Conservation (phyloP, 2,113 vertebrate species). For the Erinaceus europaeus region DNA sequence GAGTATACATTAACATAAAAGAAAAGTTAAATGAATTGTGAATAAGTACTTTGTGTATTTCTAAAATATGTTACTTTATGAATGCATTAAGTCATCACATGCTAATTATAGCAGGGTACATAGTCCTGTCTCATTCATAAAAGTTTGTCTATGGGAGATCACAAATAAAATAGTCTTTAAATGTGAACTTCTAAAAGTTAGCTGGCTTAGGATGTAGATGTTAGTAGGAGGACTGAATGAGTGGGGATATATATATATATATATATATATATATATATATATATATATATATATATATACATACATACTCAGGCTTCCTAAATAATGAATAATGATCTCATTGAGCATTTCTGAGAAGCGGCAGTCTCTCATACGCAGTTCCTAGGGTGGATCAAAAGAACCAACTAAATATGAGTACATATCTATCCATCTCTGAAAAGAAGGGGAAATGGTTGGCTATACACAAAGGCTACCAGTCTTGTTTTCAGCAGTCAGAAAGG, state of each 20-base stretch:
- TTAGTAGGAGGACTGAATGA: background rate
- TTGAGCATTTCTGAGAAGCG: slow-evolving; percentile 46
- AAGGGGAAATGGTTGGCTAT: background rate
- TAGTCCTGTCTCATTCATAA: background rate
- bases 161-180: slow-evolving; percentile 19
- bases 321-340: slow-evolving; percentile 37
- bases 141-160: background rate
- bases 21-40: background rate
- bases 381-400: slow-evolving; percentile 57
- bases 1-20: background rate
- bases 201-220: background rate
- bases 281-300: background rate
- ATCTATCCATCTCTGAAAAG: slow-evolving; percentile 3
- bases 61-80: background rate
- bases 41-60: background rate
- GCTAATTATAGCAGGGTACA: background rate
- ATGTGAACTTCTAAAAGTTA: slow-evolving; percentile 5
- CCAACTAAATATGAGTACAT: background rate
- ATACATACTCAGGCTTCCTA: slow-evolving; percentile 42
- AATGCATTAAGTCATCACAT: background rate
- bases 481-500: background rate
- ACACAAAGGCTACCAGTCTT: slow-evolving; percentile 9
- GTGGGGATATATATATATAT: background rate
- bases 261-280: background rate
- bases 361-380: slow-evolving; percentile 7